Evolutionary conservation across 2,113 vertebrate genomes (phyloP).

Genomic region (Pituophis catenifer): DNA sequence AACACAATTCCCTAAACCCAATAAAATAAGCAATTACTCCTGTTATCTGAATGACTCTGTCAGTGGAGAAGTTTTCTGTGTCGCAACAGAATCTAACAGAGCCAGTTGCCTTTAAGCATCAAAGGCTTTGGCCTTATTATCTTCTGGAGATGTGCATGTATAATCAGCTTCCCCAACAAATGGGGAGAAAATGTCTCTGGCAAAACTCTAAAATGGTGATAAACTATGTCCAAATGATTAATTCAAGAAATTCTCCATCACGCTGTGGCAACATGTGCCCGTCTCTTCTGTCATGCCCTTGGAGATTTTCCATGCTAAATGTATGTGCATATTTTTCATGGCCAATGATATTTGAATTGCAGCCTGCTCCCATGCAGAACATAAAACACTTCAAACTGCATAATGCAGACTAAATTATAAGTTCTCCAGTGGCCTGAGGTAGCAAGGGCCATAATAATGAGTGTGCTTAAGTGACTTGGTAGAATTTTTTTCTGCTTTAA

Average conservation of each 20-base stretch:
- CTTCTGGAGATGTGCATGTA: slow-evolving; percentile 64
- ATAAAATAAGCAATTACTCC: slow-evolving; percentile 76
- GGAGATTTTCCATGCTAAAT: slow-evolving; percentile 94
- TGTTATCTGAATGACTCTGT: slow-evolving; percentile 64
- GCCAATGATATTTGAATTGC: slow-evolving; percentile 93
- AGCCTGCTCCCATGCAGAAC: slow-evolving; percentile 83
- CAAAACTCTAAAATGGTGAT: slow-evolving; percentile 81
- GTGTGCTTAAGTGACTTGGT: slow-evolving; percentile 83
- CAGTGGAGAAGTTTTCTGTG: slow-evolving; percentile 61
- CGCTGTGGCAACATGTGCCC: slow-evolving; percentile 84
- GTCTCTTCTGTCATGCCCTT: slow-evolving; percentile 87
- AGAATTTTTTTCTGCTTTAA: slow-evolving; percentile 54
- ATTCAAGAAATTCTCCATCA: slow-evolving; percentile 79
- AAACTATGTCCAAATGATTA: slow-evolving; percentile 88
- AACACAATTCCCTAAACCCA: slow-evolving; percentile 67
- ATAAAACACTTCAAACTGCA: slow-evolving; percentile 96
- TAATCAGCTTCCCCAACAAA: slow-evolving; percentile 73
- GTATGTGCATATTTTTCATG: slow-evolving; percentile 99
- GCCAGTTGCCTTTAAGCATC: slow-evolving; percentile 69
- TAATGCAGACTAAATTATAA: slow-evolving; percentile 95
- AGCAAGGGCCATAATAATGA: slow-evolving; percentile 91
- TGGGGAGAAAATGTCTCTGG: slow-evolving; percentile 72
- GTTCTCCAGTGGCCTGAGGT: slow-evolving; percentile 87
- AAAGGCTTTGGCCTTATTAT: slow-evolving; percentile 69
- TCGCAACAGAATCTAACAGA: slow-evolving; percentile 65